These are phyloP conservation scores for Leucopsar rothschildi DNA, from an alignment of 2,113 vertebrate species.

Conservation along the genomic window DNA sequence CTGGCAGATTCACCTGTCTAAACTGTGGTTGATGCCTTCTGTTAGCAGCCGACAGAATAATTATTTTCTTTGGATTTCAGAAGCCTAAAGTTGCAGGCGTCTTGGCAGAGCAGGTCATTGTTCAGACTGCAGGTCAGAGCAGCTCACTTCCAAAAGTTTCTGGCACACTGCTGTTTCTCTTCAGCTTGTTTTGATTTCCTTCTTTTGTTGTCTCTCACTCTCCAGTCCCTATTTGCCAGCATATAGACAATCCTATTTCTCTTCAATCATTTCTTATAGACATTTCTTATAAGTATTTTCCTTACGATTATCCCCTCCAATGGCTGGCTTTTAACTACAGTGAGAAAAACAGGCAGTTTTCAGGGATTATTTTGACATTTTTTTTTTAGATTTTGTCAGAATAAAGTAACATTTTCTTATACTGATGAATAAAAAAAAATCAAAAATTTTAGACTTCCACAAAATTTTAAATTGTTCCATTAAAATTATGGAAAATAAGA, in stretches of 20 bases:
- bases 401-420: background rate
- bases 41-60: background rate
- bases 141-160: background rate
- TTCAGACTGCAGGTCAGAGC: background rate
- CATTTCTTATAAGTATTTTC: background rate
- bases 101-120: background rate
- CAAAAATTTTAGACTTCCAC: background rate
- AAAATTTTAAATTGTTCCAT: background rate
- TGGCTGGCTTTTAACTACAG: background rate
- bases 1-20: background rate
- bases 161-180: background rate
- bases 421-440: background rate
- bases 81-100: background rate
- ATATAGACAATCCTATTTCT: background rate
- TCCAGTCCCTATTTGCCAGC: background rate
- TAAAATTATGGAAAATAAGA: background rate
- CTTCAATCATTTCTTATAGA: background rate
- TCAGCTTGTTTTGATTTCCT: background rate
- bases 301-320: background rate
- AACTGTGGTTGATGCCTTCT: background rate
- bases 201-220: background rate
- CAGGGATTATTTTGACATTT: background rate
- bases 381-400: background rate
- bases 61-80: slow-evolving; percentile 1
- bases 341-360: background rate